Base-by-base conservation (phyloP, 2,797 vertebrate species). In the Valencia hispanica region DNA sequence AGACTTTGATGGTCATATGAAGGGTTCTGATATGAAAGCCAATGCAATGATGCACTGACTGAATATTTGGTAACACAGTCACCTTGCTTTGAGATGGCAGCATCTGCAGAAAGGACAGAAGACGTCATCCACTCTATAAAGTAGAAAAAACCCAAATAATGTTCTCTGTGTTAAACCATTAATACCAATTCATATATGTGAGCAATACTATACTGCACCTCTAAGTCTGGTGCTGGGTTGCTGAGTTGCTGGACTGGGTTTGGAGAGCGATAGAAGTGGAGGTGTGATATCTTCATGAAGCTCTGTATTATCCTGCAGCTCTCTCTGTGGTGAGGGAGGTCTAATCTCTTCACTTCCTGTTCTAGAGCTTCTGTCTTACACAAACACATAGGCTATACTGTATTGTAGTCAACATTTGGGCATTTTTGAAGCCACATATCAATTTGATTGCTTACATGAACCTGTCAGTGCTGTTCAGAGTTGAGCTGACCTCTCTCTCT, bases 51-150 rank as follows among this genome's bases (percentile, higher is more conserved):
- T 36, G 36, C 25, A 18, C 6, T 69, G 17, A 41, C 27, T 36
- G 7, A 66, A 68, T 17, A 65, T 15, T 18, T 14, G 68, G 17
- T 45, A 57, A 43, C 48, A 66, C 48, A 43, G 8, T 36, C 5
- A 80, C 82, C 73, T 78, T 48, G 30, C 5, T 73, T 73, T 70
- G 75, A 30, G 70, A 48, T 51, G 14, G 66, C 27, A 11, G 39
- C 17, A 8, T 70, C 68, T 48, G 68, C 27, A 27, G 57, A 61
- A 11, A 22, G 36, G 57, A 39, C 39, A 39, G 20, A 22, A 69
- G 43, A n/a, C 63, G 68, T 14, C 5, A 18, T 14, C 7, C 10
- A 1, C 5, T 30, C 77, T 78, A 45, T 18, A 20, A 32, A 39
- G 32, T 36, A 22, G 5, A 22, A 7, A 39, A 51, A 39, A 39